Percentiles rank a stretch among this genome's conserved stretches.
Conservation (phyloP, 2,888 invertebrate species). For the Synanthedon andrenaeformis region DNA sequence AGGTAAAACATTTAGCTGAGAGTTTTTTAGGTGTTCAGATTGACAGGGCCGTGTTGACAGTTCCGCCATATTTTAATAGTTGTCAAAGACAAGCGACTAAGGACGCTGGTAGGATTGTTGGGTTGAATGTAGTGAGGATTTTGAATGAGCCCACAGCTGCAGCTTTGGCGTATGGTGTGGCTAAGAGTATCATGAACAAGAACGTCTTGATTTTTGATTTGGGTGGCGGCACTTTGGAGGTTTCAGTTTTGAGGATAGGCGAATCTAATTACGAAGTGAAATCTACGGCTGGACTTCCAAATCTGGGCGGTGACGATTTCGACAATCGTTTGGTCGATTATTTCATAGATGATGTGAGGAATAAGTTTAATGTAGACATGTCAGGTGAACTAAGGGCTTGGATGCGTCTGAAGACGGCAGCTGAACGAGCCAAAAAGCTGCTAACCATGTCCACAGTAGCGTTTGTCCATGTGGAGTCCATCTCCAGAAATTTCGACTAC, state of each 20-base stretch:
- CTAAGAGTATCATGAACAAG: constrained; percentile 20
- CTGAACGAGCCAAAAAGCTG: constrained; percentile 36
- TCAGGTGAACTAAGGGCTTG: constrained; percentile 20
- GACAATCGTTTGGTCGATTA: constrained; percentile 43
- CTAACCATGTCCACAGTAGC: constrained; percentile 34
- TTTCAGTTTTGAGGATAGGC: constrained; percentile 34
- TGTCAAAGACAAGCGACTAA: constrained; percentile 43
- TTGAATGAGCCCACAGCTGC: constrained; percentile 50
- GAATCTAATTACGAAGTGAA: constrained; percentile 38
- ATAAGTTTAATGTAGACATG: constrained; percentile 28
- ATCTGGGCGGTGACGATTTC: constrained; percentile 50
- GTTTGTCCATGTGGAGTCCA: constrained; percentile 26
- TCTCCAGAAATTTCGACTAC: constrained; percentile 38
- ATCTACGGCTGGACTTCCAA: constrained; percentile 34
- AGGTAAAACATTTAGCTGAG: constrained; percentile 44
- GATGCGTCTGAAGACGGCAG: constrained; percentile 32
- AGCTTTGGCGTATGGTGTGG: constrained; percentile 41
- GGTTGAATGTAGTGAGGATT: constrained; percentile 38
- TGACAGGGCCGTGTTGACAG: constrained; percentile 44
- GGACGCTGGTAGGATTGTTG: constrained; percentile 37
- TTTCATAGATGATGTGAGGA: constrained; percentile 41
- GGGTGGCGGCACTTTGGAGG: constrained; percentile 49
- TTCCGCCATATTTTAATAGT: constrained; percentile 49
- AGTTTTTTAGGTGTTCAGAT: constrained; percentile 30
- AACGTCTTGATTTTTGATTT: constrained; percentile 44